These are phyloP conservation scores for Galemys pyrenaicus DNA, from an alignment of 2,113 vertebrate species.

Conservation along the genomic window DNA sequence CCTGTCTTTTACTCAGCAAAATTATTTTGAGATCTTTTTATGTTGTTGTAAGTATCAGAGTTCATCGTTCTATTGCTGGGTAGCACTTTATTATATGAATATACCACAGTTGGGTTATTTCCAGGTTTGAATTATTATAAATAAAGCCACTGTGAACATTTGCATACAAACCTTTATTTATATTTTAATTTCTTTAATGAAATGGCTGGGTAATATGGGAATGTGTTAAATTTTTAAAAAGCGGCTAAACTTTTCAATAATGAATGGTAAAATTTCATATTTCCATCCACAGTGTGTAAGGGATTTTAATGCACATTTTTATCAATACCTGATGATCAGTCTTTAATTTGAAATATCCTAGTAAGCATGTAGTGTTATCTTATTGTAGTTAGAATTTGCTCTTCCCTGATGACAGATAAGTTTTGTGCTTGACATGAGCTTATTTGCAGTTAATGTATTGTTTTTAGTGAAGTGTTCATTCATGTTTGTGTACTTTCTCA, in stretches of 20 bases:
- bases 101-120: neutral
- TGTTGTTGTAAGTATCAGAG: neutral
- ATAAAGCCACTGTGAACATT: neutral
- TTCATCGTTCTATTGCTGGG: conserved; percentile 7
- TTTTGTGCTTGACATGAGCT: neutral
- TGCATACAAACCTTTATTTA: neutral
- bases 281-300: neutral
- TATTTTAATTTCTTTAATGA: neutral
- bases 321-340: neutral
- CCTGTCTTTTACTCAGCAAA: neutral
- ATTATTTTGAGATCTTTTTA: neutral
- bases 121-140: neutral
- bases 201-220: neutral
- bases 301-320: neutral
- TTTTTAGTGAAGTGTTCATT: neutral
- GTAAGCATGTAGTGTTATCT: neutral
- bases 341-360: conserved; percentile 14
- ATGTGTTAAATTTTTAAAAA: conserved; percentile 2
- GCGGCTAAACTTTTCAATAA: neutral
- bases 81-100: neutral
- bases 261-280: neutral
- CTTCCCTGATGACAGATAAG: neutral
- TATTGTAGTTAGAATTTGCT: neutral
- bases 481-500: neutral
- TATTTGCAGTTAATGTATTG: neutral